Base-by-base conservation (phyloP, 1,140 invertebrate species). In the Lineus longissimus region DNA sequence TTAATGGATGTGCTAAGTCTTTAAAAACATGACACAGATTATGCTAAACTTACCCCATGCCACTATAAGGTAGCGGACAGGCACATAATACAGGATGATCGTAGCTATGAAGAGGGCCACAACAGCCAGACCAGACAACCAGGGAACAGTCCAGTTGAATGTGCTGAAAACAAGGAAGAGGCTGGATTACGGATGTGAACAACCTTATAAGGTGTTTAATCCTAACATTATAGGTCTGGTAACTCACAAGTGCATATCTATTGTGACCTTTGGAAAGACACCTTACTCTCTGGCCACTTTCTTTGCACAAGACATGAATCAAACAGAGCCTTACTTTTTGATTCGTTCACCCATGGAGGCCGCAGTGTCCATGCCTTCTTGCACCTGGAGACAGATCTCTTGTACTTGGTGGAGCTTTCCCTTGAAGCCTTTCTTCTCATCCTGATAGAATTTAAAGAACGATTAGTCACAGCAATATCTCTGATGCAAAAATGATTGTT, bases 141-240 rank as follows among this genome's bases (percentile, higher is more conserved):
- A 98, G 57, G 96, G 94, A 65, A 98, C 92, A 33, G 94, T 94
- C 83, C 98, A 98, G 78, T 97, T 97, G 83, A 98, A 94, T 61
- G 94, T 90, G 81, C 78, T 81, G 71, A 29, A 77, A 75, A 61
- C 87, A 87, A 69, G 70, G 62, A 66, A 73, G 33, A 36, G 33
- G 33, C 33, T 36, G 33, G 15, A 36, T 36, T 36, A 36, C 6
- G 15, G 33, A n/a, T n/a, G n/a, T n/a, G n/a, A n/a, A n/a, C n/a
- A n/a, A n/a, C n/a, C n/a, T n/a, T n/a, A n/a, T n/a, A n/a, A n/a
- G n/a, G n/a, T n/a, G n/a, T n/a, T n/a, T n/a, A n/a, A n/a, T n/a
- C n/a, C n/a, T n/a, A n/a, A n/a, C n/a, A n/a, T n/a, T n/a, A n/a
- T n/a, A n/a, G n/a, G n/a, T n/a, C n/a, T n/a, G n/a, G n/a, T n/a